Evolutionary conservation across 2,113 vertebrate genomes (phyloP).

Genomic region (Entelurus aequoreus): DNA sequence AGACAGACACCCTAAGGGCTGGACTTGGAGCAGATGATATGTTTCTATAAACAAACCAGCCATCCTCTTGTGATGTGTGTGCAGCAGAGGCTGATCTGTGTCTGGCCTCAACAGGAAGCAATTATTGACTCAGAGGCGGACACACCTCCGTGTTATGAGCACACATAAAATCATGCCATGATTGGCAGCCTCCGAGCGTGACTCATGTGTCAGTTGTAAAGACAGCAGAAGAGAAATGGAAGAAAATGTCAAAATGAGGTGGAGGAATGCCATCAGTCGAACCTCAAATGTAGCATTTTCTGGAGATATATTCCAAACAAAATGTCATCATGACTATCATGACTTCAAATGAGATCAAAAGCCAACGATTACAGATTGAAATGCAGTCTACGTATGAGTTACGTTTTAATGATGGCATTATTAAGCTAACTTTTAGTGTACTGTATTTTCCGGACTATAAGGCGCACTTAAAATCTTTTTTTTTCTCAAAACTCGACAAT

Average conservation of each 20-base stretch:
- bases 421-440: too few species aligned
- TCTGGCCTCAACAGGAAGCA: slow-evolving; percentile 57
- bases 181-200: slow-evolving; percentile 51
- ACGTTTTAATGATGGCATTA: too few species aligned
- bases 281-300: too few species aligned
- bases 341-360: too few species aligned
- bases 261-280: slow-evolving; percentile 14
- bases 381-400: too few species aligned
- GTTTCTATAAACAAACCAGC: slow-evolving; percentile 63
- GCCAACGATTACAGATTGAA: too few species aligned
- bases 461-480: too few species aligned
- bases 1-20: slow-evolving; percentile 50
- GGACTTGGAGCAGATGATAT: slow-evolving; percentile 47
- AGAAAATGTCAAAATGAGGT: slow-evolving; percentile 14
- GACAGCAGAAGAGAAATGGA: slow-evolving; percentile 29
- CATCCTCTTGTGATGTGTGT: slow-evolving; percentile 35
- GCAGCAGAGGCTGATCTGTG: slow-evolving; percentile 57
- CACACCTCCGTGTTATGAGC: slow-evolving; percentile 58
- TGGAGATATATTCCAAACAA: too few species aligned
- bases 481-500: too few species aligned
- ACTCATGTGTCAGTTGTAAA: slow-evolving; percentile 43
- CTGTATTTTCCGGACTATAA: too few species aligned
- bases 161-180: slow-evolving; percentile 47
- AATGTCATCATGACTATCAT: too few species aligned
- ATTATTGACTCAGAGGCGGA: slow-evolving; percentile 63